These are phyloP conservation scores for Acanthiza pusilla DNA, from an alignment of 2,797 vertebrate species.

Conservation along the genomic window DNA sequence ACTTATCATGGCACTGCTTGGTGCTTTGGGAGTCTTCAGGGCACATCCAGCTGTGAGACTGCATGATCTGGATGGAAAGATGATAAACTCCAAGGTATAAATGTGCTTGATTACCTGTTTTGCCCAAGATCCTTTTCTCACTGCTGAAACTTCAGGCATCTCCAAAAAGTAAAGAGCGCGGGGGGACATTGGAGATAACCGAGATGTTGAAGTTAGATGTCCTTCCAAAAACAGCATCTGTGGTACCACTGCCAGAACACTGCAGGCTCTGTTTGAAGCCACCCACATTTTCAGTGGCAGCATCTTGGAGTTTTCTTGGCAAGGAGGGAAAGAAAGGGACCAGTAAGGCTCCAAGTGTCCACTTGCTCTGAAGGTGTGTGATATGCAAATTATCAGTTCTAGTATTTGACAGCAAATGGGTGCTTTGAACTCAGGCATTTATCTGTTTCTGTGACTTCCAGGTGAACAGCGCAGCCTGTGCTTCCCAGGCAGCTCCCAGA, in stretches of 20 bases:
- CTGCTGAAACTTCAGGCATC: background rate
- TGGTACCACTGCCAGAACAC: background rate
- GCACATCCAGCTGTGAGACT: background rate
- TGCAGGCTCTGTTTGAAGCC: background rate
- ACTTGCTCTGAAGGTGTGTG: background rate
- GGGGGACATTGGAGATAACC: background rate
- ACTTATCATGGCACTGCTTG: too few relatives aligned
- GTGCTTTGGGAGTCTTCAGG: background rate
- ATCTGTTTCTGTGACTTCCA: background rate
- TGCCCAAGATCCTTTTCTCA: background rate
- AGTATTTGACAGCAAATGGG: background rate
- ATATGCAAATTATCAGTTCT: background rate
- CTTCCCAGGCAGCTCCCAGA: background rate
- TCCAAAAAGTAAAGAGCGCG: background rate
- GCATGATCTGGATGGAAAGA: background rate
- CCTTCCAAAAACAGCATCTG: background rate
- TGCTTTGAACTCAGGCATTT: background rate
- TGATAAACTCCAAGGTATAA: background rate
- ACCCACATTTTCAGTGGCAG: fast-evolving
- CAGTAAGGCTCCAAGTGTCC: background rate
- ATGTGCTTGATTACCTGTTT: background rate
- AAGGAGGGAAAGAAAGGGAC: fast-evolving
- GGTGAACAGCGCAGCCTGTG: background rate
- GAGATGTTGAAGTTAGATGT: background rate
- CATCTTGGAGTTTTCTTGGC: background rate